Conservation (phyloP, 1,140 invertebrate genomes). For the Anoplophora glabripennis region DNA sequence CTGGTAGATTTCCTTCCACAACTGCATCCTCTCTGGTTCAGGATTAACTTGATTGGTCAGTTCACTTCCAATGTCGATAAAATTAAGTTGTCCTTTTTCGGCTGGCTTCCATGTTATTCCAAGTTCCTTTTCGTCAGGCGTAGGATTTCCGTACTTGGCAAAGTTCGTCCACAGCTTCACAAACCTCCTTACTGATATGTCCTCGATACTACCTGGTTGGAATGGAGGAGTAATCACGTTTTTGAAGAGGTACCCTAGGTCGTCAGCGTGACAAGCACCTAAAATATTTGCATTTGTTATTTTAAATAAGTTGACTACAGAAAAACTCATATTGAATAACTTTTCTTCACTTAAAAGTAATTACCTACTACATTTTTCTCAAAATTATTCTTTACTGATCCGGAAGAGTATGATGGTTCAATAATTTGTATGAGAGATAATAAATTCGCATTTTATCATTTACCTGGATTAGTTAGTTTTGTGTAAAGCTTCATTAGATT, state of each 20-base stretch:
- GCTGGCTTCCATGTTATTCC: constrained; percentile 9
- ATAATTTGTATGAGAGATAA: no score
- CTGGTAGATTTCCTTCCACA: constrained; percentile 52
- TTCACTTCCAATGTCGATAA: constrained; percentile 52
- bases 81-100: constrained; percentile 49
- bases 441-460: no score
- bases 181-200: constrained; percentile 22
- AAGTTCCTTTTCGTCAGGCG: constrained; percentile 18
- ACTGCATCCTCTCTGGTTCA: constrained; percentile 50
- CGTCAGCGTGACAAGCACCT: constrained; percentile 61
- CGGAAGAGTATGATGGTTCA: no score
- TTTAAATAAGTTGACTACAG: no score
- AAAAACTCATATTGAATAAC: no score
- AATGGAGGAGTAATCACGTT: constrained; percentile 47
- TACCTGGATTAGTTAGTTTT: not conserved
- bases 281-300: constrained; percentile 22
- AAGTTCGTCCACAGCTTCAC: constrained; percentile 52
- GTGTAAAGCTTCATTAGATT: constrained; percentile 9
- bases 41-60: constrained; percentile 49
- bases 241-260: constrained; percentile 61
- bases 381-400: no score
- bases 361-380: no score
- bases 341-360: no score
- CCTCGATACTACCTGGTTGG: constrained; percentile 37
- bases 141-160: constrained; percentile 50